Conservation (phyloP, 2,888 invertebrate genomes). For the Osedax fenrisi region DNA sequence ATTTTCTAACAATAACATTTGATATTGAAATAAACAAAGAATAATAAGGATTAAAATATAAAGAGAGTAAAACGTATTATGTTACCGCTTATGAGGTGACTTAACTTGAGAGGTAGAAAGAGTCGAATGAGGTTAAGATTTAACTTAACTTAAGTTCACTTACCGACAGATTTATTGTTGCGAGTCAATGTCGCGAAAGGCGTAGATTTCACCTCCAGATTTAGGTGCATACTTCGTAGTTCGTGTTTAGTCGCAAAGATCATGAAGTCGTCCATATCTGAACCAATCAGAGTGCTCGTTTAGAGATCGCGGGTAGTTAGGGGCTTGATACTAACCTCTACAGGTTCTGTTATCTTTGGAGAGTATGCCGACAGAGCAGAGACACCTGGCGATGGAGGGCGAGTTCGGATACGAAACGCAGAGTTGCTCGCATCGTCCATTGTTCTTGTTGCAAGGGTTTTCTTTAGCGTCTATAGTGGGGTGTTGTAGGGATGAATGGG, state of each 20-base stretch:
- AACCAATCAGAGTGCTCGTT: constrained; percentile 23
- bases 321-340: no score
- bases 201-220: constrained; percentile 57
- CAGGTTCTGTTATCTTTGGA: constrained; percentile 58
- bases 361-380: constrained; percentile 78
- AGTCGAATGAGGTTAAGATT: no score
- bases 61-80: no score
- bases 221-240: constrained; percentile 76
- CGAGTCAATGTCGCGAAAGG: constrained; percentile 64
- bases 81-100: no score
- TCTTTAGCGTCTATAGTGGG: not conserved
- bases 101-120: no score
- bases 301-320: no score
- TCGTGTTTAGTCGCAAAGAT: constrained; percentile 87
- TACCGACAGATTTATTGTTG: not conserved
- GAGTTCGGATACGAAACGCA: constrained; percentile 76
- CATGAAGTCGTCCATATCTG: constrained; percentile 70
- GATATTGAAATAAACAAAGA: no score
- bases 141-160: no score
- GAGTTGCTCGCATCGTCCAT: constrained; percentile 68
- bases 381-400: constrained; percentile 57
- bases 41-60: no score
- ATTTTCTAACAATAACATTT: no score
- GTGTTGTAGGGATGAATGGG: no score
- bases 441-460: constrained; percentile 57